A percentile compares a stretch with the other conserved stretches of the same genome.
phyloP scores from a whole-genome alignment of 2,113 vertebrate genomes.

The Acanthisitta chloris region DNA sequence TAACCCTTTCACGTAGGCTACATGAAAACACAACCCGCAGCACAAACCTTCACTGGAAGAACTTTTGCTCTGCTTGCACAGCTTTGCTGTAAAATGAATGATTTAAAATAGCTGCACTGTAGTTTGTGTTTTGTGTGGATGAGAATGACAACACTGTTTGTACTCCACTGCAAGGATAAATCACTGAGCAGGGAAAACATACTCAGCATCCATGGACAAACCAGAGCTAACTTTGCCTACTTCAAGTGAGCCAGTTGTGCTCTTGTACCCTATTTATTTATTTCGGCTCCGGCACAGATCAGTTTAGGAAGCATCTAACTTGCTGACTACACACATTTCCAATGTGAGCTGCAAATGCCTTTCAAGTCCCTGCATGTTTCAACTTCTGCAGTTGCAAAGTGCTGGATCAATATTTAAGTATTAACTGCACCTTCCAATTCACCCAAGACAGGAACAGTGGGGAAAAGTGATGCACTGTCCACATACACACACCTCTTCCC shows the following conservation, averaged over 20 bases:
- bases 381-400: not conserved
- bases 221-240: not conserved
- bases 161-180: not conserved
- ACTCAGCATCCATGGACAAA: not conserved
- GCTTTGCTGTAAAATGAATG: not conserved
- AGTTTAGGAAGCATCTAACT: not conserved
- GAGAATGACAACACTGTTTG: not conserved
- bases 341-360: not conserved
- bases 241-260: not conserved
- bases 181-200: not conserved
- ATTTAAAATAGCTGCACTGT: not conserved
- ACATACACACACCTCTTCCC: not conserved
- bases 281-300: not conserved
- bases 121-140: not conserved
- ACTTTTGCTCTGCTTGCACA: not conserved
- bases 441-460: not conserved
- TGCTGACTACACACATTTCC: slow-evolving; percentile 4
- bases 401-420: not conserved
- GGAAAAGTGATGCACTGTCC: not conserved
- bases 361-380: slow-evolving; percentile 12
- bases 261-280: not conserved
- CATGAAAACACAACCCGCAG: not conserved
- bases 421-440: not conserved
- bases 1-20: not conserved
- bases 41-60: not conserved